phyloP scores from a whole-genome alignment of 2,888 invertebrate genomes.

The Mesodorylaimus sp. region DNA sequence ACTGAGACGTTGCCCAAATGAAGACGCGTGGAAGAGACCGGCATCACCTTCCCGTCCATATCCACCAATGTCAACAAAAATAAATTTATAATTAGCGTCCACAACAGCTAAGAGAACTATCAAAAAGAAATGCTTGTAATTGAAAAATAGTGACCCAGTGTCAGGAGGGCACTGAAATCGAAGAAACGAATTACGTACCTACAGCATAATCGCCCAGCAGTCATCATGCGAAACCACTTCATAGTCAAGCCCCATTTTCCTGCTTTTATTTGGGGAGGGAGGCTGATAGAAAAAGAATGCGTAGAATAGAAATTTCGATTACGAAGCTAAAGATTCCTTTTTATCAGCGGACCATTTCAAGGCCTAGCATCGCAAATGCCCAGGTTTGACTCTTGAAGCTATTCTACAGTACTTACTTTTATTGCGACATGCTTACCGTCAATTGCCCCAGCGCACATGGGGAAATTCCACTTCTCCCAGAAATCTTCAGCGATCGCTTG shows the following conservation, averaged over 20 bases:
- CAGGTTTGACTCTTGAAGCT: too few species aligned
- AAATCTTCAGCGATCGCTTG: not conserved
- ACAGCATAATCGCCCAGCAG: too few species aligned
- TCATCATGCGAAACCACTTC: too few species aligned
- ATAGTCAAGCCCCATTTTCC: too few species aligned
- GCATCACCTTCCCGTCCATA: not conserved
- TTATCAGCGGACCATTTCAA: too few species aligned
- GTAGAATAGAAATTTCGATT: too few species aligned
- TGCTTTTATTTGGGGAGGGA: too few species aligned
- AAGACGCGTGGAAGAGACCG: not conserved
- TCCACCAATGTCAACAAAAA: not conserved
- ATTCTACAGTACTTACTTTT: not conserved
- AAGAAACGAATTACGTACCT: too few species aligned
- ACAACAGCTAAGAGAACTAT: not conserved
- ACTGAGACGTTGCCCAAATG: not conserved
- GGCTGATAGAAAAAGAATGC: too few species aligned
- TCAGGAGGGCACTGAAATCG: too few species aligned
- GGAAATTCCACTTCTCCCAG: not conserved
- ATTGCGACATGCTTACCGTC: conserved; percentile 2
- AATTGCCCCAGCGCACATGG: not conserved
- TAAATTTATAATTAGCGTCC: not conserved
- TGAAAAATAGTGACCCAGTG: conserved; percentile 1
- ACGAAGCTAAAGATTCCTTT: too few species aligned
- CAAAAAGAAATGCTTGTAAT: not conserved
- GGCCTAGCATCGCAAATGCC: too few species aligned